Base-by-base conservation (phyloP, 2,113 vertebrate species). In the Halcyon malimbica region DNA sequence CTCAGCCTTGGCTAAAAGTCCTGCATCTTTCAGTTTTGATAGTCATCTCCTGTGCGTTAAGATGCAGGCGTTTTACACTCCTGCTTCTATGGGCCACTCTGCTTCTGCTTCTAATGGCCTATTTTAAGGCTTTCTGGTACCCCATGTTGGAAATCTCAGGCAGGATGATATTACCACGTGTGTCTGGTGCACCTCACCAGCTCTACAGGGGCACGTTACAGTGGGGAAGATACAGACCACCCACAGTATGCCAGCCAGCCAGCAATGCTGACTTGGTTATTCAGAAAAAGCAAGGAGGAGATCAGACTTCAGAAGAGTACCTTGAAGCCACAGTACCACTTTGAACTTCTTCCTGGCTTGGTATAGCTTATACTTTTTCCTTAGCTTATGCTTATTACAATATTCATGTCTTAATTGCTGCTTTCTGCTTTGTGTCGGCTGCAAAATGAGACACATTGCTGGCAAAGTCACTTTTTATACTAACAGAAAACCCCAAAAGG, bases 361-460 rank as follows among this genome's bases (percentile, higher is more conserved):
- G 10, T 70, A 23, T 11, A 83, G 46, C 13, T 89, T 41, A 29
- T 53, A 44, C 24, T 31, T 91, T 87, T 81, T 78, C 41, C 29
- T 63, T 29, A 46, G 60, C 53, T 80, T 60, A 23, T 83, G 63
- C 10, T 85, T 53, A 54, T 60, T 87, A 53, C 62, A 94, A 60
- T 94, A 73, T 93, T 93, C 67, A 48, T 84, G 28, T 62, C 62
- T 74, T 89, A 94, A 86, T 87, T 96, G 63, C 81, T 87, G 91
- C 80, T 68, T 95, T 67, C 81, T 96, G 63, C 92, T 92, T 96
- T 94, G 56, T 73, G 12, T 91, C 5, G 31, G 64, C 90, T 89
- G 87, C 67, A 85, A 33, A 87, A 73, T 42, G 50, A 96, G 98
- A 44, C 33, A 46, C 12, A 16, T 64, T 21, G 18, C 71, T 67